Evolutionary conservation across 2,113 vertebrate species (phyloP), one percentile per base, ranked within the genome.

Genomic region (Dicrurus megarhynchus): DNA sequence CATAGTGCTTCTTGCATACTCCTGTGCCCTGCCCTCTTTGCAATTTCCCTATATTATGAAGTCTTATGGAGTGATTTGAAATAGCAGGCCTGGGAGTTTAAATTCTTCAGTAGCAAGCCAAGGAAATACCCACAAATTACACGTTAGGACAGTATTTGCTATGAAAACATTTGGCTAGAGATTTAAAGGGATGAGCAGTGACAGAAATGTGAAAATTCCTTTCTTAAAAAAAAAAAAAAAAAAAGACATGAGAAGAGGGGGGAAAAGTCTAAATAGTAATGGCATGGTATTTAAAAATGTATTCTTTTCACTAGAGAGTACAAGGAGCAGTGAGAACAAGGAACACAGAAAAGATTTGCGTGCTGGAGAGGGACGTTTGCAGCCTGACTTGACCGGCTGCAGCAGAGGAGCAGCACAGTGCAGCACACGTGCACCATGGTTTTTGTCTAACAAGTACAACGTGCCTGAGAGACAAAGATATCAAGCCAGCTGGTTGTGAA

Each of bases 351-450:
- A 59, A 74, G 7, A 26, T 3, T 2, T 32, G 44, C 41, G 39
- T 46, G 33, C 71, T 44, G 22, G 46, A 61, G 57, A 32, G 26
- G 57, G 50, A 63, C 26, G 11, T 53, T 65, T 11, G 33, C 47
- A 73, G 55, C 35, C 37, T 32, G 6, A 0, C 56, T 46, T 0
- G 0, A 19, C 26, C 8, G 6, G 7, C 55, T 44, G 55, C 22
- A 2, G 10, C 61, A 27, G 74, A 74, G 57, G 16, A 44, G 57
- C 42, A 9, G 42, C 6, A 24, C 1, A 0, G 35, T 4, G 55
- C 1, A 0, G 56, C 41, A 46, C 30, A 47, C 1, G 39, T 5
- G 39, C 37, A 44, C 28, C 6, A 1, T 0, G 2, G 15, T 0
- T 65, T 89, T 65, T 75, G 55, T 84, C 68, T 55, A 60, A 75